Evolutionary conservation across 1,140 invertebrate genomes (phyloP).

Genomic region (Hirudo medicinalis): DNA sequence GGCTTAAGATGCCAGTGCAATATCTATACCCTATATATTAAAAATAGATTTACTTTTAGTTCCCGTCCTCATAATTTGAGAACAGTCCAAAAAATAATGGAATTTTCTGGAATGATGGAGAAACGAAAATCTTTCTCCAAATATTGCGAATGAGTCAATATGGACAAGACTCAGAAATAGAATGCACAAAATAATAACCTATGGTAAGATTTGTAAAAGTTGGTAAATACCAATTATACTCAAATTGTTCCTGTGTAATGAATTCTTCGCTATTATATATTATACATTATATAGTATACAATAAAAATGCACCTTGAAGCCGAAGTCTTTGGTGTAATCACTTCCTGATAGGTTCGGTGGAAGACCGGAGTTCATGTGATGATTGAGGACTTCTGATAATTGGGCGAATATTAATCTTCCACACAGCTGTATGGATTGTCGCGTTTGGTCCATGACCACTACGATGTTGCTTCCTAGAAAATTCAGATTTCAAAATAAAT

Average conservation of each 20-base stretch:
- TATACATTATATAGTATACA: neutral
- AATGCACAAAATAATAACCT: constrained; percentile 13
- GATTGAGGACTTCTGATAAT: constrained; percentile 20
- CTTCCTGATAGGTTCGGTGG: constrained; percentile 19
- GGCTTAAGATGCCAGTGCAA: constrained; percentile 20
- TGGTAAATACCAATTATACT: constrained; percentile 10
- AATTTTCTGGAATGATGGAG: neutral
- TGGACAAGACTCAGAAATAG: constrained; percentile 13
- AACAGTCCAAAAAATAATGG: neutral
- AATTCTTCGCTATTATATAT: too few relatives aligned
- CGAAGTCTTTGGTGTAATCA: neutral
- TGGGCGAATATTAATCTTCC: constrained; percentile 22
- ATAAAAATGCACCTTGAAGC: constrained; percentile 10
- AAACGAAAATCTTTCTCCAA: too few relatives aligned
- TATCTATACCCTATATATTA: constrained; percentile 20
- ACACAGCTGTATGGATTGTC: constrained; percentile 22
- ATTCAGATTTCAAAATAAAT: neutral
- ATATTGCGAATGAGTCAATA: too few relatives aligned
- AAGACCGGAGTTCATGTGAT: constrained; percentile 18
- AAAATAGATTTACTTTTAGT: neutral
- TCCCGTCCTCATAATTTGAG: too few relatives aligned
- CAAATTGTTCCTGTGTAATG: constrained; percentile 13
- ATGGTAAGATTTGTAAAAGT: constrained; percentile 17
- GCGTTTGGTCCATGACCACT: constrained; percentile 22
- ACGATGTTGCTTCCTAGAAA: constrained; percentile 1